Evolutionary conservation across 2,888 invertebrate species (phyloP), one percentile per base, ranked within the genome.

Genomic region (Chrysolina americana): DNA sequence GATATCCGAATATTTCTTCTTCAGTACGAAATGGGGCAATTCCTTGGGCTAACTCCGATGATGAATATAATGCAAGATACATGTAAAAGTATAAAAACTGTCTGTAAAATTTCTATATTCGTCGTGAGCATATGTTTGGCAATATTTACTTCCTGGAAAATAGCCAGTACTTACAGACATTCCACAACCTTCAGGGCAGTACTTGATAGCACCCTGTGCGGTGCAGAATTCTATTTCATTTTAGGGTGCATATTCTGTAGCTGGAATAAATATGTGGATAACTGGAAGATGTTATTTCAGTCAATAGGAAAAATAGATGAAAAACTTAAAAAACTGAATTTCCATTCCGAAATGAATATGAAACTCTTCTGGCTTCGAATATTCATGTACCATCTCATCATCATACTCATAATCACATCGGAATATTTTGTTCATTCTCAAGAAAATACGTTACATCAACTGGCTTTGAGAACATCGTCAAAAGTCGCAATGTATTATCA

Each of bases 21-120:
- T 17, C 71, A 71, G 28, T 74, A 63, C 65, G 66, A 74, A 68
- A 53, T 74, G 9, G 74, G 71, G 15, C 70, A 74, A 19, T 53
- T 71, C 1, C 56, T 74, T 1, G 74, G 68, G 1, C 1, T 70
- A 17, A 74, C 74, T 0, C 74, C 74, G 11, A 53, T 71, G 10
- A 50, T 28, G 17, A 65, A 15, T 11, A 56, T 59, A n/a, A 15
- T 41, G 2, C 36, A 2, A 41, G n/a, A 56, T 10, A 50, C 64
- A 15, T 47, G 11, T 6, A 44, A 48, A 19, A 68, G 28, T 41
- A n/a, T 21, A 0, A 56, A 53, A 53, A 41, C 13, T 21, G 1
- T 68, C 13, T 17, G 41, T 10, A 36, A 8, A 15, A 13, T 53
- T 2, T 28, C 36, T 19, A 19, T 68, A 1, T 41, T 68, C 21